Percentiles rank a stretch among this genome's conserved stretches.
These are phyloP conservation scores for Oryzaephilus surinamensis DNA, from an alignment of 1,140 invertebrate genomes.

Conservation along the genomic window DNA sequence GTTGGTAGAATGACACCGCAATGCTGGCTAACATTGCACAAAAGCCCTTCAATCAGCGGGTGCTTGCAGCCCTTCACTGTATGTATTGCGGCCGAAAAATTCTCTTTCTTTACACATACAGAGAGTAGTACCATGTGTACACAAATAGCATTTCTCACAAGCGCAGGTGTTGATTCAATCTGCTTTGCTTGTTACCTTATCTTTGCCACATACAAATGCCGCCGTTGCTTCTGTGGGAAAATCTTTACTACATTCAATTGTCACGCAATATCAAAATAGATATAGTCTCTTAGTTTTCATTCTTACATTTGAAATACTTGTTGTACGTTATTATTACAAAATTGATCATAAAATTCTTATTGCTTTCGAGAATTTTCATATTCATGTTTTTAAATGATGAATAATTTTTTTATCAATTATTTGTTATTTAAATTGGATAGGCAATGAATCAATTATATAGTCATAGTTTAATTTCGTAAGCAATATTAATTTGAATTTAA, in stretches of 20 bases:
- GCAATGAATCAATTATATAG: too few species aligned
- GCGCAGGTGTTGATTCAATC: conserved; percentile 23
- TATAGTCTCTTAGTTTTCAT: not conserved
- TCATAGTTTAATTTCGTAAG: too few species aligned
- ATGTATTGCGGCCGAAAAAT: not conserved
- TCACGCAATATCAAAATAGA: conserved; percentile 8
- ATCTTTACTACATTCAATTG: conserved; percentile 15
- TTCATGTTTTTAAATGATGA: too few species aligned
- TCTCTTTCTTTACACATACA: conserved; percentile 5
- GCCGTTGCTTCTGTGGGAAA: conserved; percentile 21
- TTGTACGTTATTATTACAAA: conserved; percentile 1
- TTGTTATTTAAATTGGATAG: too few species aligned
- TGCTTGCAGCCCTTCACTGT: conserved; percentile 11
- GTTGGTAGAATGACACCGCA: conserved; percentile 15
- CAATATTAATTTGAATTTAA: too few species aligned
- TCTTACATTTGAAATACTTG: conserved; percentile 2
- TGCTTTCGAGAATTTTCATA: too few species aligned
- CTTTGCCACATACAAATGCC: conserved; percentile 22
- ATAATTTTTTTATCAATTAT: too few species aligned
- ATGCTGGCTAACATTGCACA: conserved; percentile 13
- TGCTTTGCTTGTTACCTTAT: conserved; percentile 23
- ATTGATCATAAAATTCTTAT: not conserved
- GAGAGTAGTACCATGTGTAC: conserved; percentile 8
- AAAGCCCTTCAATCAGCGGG: conserved; percentile 14
- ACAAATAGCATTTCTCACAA: conserved; percentile 15